Evolutionary conservation across 2,113 vertebrate species (phyloP).

Genomic region (Phylloscopus trochilus): DNA sequence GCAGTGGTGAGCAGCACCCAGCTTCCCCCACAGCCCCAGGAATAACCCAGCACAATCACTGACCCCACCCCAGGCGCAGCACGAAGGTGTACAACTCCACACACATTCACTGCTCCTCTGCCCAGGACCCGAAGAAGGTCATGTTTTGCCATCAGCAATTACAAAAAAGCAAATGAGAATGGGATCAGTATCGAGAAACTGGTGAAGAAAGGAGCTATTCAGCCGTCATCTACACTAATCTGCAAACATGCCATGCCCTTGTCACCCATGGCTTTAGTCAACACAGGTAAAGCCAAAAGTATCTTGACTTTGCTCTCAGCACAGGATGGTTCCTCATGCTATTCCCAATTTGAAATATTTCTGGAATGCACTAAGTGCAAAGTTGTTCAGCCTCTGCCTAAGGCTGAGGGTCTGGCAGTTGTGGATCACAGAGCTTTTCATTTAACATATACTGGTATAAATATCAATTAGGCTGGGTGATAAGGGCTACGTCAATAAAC

Average conservation of each 20-base stretch:
- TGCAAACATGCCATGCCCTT: not conserved
- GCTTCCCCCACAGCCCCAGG: not conserved
- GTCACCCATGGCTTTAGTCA: not conserved
- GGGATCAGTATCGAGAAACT: not conserved
- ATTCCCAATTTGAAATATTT: not conserved
- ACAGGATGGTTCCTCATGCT: not conserved
- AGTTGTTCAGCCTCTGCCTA: not conserved
- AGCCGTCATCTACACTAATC: not conserved
- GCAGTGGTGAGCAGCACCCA: not conserved
- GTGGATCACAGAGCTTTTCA: not conserved
- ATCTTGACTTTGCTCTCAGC: not conserved
- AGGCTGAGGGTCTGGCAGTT: not conserved
- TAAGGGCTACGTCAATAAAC: not conserved
- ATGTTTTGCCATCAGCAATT: not conserved
- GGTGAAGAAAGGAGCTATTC: not conserved
- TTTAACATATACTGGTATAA: not conserved
- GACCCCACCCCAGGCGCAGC: fast-evolving
- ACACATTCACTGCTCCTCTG: not conserved
- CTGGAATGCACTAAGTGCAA: not conserved
- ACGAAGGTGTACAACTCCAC: fast-evolving
- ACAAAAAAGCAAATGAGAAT: not conserved
- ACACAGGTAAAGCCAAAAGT: not conserved
- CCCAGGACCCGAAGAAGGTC: not conserved
- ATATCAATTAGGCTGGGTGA: not conserved
- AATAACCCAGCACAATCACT: not conserved